Evolutionary conservation across 2,113 vertebrate species (phyloP), one percentile per base, ranked within the genome.

Genomic region (Cygnus atratus): DNA sequence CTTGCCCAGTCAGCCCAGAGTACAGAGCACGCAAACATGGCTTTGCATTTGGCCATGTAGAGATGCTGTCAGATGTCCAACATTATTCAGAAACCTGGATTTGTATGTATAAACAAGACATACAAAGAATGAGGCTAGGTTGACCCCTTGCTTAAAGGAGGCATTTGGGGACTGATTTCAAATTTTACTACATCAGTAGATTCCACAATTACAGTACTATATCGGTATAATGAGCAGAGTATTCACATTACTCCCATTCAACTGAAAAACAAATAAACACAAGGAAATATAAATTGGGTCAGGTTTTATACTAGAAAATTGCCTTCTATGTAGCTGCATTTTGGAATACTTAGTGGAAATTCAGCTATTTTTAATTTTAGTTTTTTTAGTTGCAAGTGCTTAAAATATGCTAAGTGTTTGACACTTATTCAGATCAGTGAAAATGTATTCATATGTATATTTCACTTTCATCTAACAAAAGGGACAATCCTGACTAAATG

Each of bases 321-420:
- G 14, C 25, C 44, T 89, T 84, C 70, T 82, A 59, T 89, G 81
- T 93, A 75, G 52, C 52, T 63, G 21, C 48, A 52, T 44, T 5
- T 57, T 80, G 57, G 66, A 91, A 33, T 10, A 75, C 43, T 87
- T 79, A 46, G 37, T 68, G 26, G 52, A 95, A 92, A 94, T 66
- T 89, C 37, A 59, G 43, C 73, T 91, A 62, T 89, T 95, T 92
- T 95, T 91, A 57, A 84, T 87, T 91, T 91, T 46, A 1, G 70
- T 88, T 91, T 91, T 28, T 87, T 43, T 67, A 70, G 35, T 77
- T 63, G 22, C 13, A 82, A 77, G 25, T 55, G 22, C 52, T 90
- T 84, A 79, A 91, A 95, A 85, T 90, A 82, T 4, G 63, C 25
- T 28, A 75, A 88, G 57, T 13, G 75, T 68, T 75, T 81, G 61